Evolutionary conservation across 2,888 invertebrate species (phyloP), one percentile per base, ranked within the genome.

Genomic region (Cerastoderma edule): DNA sequence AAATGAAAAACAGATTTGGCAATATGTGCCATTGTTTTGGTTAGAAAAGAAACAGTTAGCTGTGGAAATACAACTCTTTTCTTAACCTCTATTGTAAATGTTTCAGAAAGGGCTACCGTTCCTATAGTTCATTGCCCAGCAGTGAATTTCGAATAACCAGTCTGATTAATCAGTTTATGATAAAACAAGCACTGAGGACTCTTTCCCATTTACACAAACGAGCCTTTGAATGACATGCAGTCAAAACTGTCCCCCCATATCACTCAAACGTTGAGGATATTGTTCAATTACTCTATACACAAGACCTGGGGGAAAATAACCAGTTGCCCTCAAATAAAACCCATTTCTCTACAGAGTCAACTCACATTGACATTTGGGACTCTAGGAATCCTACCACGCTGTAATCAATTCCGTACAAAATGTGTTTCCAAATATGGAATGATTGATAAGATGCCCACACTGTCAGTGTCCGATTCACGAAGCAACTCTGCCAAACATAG

Each of bases 171-270:
- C 46, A 19, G 46, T 1, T n/a, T 19, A 46, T 46, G 46, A 16
- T 5, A 2, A 16, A 19, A 46, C 46, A 46, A 46, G 46, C 46
- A 16, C 46, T n/a, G n/a, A 46, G n/a, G n/a, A 50, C 22, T 50
- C 10, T 24, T 22, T 50, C 24, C 50, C 19, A 50, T 50, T 50
- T 50, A 22, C 50, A 53, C 24, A 53, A 67, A 67, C 67, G 54
- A 67, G 53, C 67, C 46, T 53, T 53, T 67, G 48, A 67, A 24
- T 67, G 67, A 67, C 67, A 67, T 27, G n/a, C 35, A 67, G 27
- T 39, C 35, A 53, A 39, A 67, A 56, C 28, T 39, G 56, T 56
- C 24, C 44, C 67, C 39, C 35, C 22, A 28, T 56, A 44, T 67
- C 67, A 39, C n/a, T 27, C 24, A 67, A 56, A 67, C 28, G 56